Conservation (phyloP, 2,797 vertebrate genomes). For the Euphonia xanthogaster region DNA sequence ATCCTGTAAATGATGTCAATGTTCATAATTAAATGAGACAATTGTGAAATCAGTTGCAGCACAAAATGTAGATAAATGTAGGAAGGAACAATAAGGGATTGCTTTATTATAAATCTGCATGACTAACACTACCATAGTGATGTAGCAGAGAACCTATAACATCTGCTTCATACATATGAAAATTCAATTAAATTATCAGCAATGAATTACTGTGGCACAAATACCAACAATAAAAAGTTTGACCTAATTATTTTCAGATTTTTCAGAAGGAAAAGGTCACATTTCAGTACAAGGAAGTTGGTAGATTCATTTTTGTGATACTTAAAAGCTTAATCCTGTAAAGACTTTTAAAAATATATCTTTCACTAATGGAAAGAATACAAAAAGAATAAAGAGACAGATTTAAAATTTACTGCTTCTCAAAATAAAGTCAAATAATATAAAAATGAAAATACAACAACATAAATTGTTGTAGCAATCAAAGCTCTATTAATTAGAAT, state of each 20-base stretch:
- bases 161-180: constrained; percentile 73
- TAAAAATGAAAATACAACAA: neutral
- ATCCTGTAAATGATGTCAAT: constrained; percentile 64
- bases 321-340: neutral
- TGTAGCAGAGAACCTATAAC: constrained; percentile 56
- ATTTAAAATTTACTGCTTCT: neutral
- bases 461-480: neutral
- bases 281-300: constrained; percentile 20
- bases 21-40: constrained; percentile 71
- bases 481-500: neutral
- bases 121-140: constrained; percentile 57
- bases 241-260: constrained; percentile 69
- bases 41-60: constrained; percentile 56
- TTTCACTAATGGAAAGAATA: neutral
- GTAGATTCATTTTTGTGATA: constrained; percentile 29
- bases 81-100: constrained; percentile 38
- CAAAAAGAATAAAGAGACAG: neutral
- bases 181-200: constrained; percentile 76
- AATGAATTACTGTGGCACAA: constrained; percentile 64
- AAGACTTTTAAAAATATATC: neutral
- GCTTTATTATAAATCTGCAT: constrained; percentile 58
- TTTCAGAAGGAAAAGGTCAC: constrained; percentile 54
- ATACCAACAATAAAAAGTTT: constrained; percentile 65
- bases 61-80: constrained; percentile 60
- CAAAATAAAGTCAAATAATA: neutral